Evolutionary conservation across 2,888 invertebrate genomes (phyloP).

Genomic region (Tribolium freemani): DNA sequence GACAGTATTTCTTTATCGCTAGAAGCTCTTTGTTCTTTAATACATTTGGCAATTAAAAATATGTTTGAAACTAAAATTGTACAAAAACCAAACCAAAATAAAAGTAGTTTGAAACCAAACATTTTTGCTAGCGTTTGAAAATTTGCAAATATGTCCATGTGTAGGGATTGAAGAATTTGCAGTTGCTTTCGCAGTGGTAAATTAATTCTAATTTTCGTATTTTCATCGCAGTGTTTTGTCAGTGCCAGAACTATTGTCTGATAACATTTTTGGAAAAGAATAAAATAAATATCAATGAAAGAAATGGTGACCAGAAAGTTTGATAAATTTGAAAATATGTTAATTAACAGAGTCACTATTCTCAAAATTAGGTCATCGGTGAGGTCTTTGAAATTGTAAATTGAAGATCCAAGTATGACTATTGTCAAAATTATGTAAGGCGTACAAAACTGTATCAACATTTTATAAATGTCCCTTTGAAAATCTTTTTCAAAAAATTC

Average conservation of each 20-base stretch:
- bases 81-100: slow-evolving; percentile 3
- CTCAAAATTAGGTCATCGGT: neutral
- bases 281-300: neutral
- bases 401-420: neutral
- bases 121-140: neutral
- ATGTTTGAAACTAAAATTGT: neutral
- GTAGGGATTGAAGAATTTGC: neutral
- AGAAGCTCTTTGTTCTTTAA: neutral
- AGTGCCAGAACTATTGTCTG: neutral
- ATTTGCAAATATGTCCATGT: neutral
- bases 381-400: slow-evolving; percentile 1
- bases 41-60: neutral
- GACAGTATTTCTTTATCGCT: slow-evolving; percentile 5
- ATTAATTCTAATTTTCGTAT: neutral
- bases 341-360: neutral
- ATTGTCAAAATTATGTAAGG: neutral
- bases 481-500: neutral
- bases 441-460: neutral
- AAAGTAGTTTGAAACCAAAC: neutral
- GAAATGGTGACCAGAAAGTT: neutral
- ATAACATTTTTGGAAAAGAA: neutral
- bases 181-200: neutral
- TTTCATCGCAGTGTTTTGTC: neutral
- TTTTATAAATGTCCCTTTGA: neutral
- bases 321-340: neutral